Percentiles rank a stretch among this genome's conserved stretches.
Evolutionary conservation across 1,140 invertebrate genomes (phyloP).

Genomic region (Cherax destructor): DNA sequence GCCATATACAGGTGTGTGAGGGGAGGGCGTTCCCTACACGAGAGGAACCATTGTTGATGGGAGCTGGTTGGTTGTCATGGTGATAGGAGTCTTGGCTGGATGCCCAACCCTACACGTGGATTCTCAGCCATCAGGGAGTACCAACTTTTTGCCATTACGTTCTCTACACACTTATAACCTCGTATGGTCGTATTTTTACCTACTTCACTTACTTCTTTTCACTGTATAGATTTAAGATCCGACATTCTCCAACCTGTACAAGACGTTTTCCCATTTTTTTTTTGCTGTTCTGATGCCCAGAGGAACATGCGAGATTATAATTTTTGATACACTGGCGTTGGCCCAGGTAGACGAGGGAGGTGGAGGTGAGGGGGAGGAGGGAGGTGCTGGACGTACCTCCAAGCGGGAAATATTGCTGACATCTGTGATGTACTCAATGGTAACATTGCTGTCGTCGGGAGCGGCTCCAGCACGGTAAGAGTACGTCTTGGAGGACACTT

Average conservation of each 20-base stretch:
- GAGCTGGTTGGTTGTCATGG: background rate
- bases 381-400: conserved; percentile 42
- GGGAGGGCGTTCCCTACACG: too few species aligned
- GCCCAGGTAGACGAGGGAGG: too few species aligned
- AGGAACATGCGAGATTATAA: too few species aligned
- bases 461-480: conserved; percentile 45
- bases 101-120: background rate
- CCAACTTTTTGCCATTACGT: background rate
- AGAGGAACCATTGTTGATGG: too few species aligned
- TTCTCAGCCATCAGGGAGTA: background rate
- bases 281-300: too few species aligned
- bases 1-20: too few species aligned
- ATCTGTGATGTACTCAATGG: conserved; percentile 56
- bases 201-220: too few species aligned
- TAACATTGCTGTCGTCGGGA: conserved; percentile 42
- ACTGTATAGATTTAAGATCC: too few species aligned
- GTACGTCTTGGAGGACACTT: conserved; percentile 51
- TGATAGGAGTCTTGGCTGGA: background rate
- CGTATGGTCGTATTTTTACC: background rate
- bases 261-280: too few species aligned
- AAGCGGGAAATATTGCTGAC: conserved; percentile 33
- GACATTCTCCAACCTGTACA: too few species aligned
- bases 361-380: background rate
- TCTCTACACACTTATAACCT: background rate
- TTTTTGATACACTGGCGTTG: too few species aligned